Base-by-base conservation (phyloP, 2,888 invertebrate genomes). In the Germaria angustata region DNA sequence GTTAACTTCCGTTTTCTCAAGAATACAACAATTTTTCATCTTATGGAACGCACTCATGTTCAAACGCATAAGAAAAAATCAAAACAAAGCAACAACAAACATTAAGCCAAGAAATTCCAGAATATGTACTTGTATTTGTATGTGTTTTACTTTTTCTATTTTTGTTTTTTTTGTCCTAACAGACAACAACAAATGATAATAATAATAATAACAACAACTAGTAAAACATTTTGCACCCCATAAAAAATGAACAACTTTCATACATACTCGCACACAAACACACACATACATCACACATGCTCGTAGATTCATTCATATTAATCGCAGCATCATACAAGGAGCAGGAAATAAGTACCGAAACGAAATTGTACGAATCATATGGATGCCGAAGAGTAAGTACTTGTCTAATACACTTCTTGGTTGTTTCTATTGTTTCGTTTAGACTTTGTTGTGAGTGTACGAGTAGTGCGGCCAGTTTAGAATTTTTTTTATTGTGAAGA, bases 391-490 rank as follows among this genome's bases (percentile, higher is more conserved):
- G 41, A 34, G 51, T 39, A 51, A 63, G 65, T 65, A 41, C 32
- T 51, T 53, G 51, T 51, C 9, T 44, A 41, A 17, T 61, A 22
- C 22, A 32, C 9, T 57, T 28, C 6, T 9, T 57, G 8, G 65
- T 57, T 44, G 22, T 89, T 87, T 87, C 86, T 89, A 87, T 88
- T 39, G 3, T 77, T 34, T 57, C 53, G 46, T 59, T 57, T 75
- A 28, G 15, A 22, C 22, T 44, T 71, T 59, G 59, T 66, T 61
- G 46, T 71, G 8, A 53, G 13, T 75, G 46, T 76, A 76, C n/a
- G n/a, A 69, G 87, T 87, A 88, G 88, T 89, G 88, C 87, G 89
- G 89, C 88, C 88, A 89, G 89, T 89, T 88, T 51, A 9, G 3
- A 9, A 34, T 73, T n/a, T 0, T 57, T 66, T 51, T 55, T 53